Conservation (phyloP, 2,113 vertebrate genomes). For the Monarcha castaneiventris region DNA sequence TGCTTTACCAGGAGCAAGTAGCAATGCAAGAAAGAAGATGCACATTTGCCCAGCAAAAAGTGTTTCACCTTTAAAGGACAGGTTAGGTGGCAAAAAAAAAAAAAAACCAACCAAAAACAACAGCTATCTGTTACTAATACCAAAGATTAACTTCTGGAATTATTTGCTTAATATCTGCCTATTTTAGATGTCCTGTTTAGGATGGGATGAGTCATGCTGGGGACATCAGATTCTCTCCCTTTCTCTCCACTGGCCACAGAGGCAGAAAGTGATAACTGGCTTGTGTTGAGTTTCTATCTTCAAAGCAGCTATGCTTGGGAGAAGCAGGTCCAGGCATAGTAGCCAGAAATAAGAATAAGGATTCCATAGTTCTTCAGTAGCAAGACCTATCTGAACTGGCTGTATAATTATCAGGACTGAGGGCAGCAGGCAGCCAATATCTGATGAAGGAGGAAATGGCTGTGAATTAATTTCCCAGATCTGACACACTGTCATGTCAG, state of each 20-base stretch:
- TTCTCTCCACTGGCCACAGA: background rate
- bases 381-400: background rate
- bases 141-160: background rate
- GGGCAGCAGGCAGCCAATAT: background rate
- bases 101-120: too few relatives aligned
- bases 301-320: background rate
- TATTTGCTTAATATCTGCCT: background rate
- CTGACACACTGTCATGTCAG: background rate
- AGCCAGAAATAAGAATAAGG: background rate
- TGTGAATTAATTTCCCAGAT: background rate
- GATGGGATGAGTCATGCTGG: background rate
- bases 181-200: background rate
- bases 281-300: background rate
- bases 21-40: background rate
- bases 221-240: background rate
- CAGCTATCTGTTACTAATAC: background rate
- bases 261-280: background rate
- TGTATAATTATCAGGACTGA: background rate
- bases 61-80: background rate
- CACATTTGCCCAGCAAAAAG: background rate
- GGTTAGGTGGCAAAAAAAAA: background rate
- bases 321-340: background rate
- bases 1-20: background rate
- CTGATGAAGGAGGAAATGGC: background rate
- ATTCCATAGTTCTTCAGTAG: background rate